Base-by-base conservation (phyloP, 2,888 invertebrate species). In the Drosophila ezoana region DNA sequence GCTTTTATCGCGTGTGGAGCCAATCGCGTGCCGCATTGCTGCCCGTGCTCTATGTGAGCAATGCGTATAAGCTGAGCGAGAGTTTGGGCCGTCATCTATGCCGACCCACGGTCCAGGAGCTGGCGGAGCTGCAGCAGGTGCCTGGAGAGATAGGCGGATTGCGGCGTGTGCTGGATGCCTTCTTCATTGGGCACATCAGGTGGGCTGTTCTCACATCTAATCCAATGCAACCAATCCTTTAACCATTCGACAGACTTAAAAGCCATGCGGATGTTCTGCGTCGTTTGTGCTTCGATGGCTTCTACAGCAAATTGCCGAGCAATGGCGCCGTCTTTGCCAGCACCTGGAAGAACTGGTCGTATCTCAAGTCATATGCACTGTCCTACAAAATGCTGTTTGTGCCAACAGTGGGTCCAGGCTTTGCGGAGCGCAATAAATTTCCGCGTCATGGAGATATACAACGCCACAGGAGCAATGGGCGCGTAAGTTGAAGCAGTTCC, bases 321-420 rank as follows among this genome's bases (percentile, higher is more conserved):
- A 94, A 95, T 89, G 94, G 94, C 1, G 95, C 95, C 66, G 94
- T 94, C 28, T 94, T 93, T 83, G 95, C 95, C 45, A 95, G 95
- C 65, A 93, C 94, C 1, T 94, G 94, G 94, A 94, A 94, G 86
- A 94, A 94, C 88, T 94, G 94, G 94, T 92, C 92, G 70, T 92
- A 93, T 89, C 87, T 93, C 11, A 93, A 92, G 87, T 93, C 93
- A 49, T 94, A 93, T 89, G 94, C 94, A 0, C 89, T 92, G 37
- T 93, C 94, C 71, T 94, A 94, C 79, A 93, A 93, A 64, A 92
- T 95, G 75, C 79, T 95, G 5, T 96, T 96, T 87, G 93, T 95
- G 60, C 95, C 95, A 11, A 95, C 95, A 16, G 93, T 95, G 9
- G 95, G 95, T 1, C 95, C 95, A 1, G 96, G 96, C 18, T 96